A percentile compares a stretch with the other conserved stretches of the same genome.
These are phyloP conservation scores for Melinopterus prodromus DNA, from an alignment of 2,888 invertebrate species.

Conservation along the genomic window DNA sequence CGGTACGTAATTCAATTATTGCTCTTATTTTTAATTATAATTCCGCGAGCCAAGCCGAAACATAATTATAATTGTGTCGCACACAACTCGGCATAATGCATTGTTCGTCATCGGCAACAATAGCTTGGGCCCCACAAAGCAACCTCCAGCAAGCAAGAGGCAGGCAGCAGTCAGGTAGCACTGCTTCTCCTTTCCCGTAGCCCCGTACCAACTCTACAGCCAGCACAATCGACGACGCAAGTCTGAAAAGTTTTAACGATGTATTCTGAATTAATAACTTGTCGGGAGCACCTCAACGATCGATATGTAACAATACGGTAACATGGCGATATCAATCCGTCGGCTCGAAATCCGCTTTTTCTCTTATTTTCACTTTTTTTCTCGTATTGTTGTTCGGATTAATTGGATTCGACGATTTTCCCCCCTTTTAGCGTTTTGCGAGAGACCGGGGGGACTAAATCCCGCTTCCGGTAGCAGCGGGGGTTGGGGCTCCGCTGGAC, in stretches of 20 bases:
- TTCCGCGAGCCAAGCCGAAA: conserved; percentile 56
- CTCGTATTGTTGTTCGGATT: neutral
- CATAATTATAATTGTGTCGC: conserved; percentile 61
- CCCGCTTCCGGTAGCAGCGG: neutral
- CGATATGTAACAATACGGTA: conserved; percentile 50
- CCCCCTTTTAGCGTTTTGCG: conserved; percentile 10
- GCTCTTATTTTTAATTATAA: conserved; percentile 58
- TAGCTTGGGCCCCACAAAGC: conserved; percentile 53
- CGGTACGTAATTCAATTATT: conserved; percentile 40
- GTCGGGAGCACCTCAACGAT: conserved; percentile 57
- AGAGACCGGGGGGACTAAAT: neutral
- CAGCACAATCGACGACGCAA: conserved; percentile 56
- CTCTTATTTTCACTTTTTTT: neutral
- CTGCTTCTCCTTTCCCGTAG: conserved; percentile 47
- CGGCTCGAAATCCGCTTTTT: conserved; percentile 14
- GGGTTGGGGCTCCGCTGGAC: neutral
- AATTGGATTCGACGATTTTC: conserved; percentile 22
- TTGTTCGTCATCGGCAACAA: conserved; percentile 56
- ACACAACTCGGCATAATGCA: conserved; percentile 58
- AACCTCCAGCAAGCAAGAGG: conserved; percentile 16
- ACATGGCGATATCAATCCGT: conserved; percentile 37
- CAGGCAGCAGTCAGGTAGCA: conserved; percentile 57
- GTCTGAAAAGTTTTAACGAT: conserved; percentile 63
- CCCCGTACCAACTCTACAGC: conserved; percentile 37
- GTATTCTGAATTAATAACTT: conserved; percentile 62